Percentiles rank a stretch among this genome's conserved stretches.
Evolutionary conservation across 2,113 vertebrate genomes (phyloP).

Genomic region (Gorsachius goisagi): DNA sequence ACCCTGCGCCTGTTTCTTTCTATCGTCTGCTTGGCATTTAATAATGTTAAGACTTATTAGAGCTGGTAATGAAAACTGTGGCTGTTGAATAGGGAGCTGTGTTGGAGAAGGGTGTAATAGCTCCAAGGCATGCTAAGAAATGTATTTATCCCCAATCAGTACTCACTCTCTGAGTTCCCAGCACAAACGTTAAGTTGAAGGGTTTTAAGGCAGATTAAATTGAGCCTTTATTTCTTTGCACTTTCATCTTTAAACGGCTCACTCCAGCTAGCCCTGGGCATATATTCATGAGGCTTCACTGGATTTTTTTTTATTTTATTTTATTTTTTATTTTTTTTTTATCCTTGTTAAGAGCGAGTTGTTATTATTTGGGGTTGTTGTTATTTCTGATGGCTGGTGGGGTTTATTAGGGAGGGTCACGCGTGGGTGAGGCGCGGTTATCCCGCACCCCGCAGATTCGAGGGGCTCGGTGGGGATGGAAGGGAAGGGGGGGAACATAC

Average conservation of each 20-base stretch:
- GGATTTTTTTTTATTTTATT: not conserved
- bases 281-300: constrained; percentile 85
- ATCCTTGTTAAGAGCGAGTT: constrained; percentile 79
- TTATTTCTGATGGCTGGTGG: constrained; percentile 72
- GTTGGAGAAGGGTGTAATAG: constrained; percentile 93
- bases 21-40: constrained; percentile 91
- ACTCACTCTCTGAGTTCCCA: constrained; percentile 90
- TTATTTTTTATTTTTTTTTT: not conserved
- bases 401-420: constrained; percentile 38
- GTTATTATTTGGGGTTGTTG: constrained; percentile 64
- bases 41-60: constrained; percentile 99
- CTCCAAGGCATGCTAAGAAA: constrained; percentile 92
- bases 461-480: not conserved
- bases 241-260: constrained; percentile 99
- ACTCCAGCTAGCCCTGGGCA: constrained; percentile 90
- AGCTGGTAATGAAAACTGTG: constrained; percentile 90
- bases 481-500: too few relatives aligned
- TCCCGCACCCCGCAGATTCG: not conserved
- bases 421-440: not conserved
- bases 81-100: constrained; percentile 88
- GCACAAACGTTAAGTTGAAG: constrained; percentile 94
- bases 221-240: constrained; percentile 97
- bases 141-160: constrained; percentile 97
- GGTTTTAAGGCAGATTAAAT: constrained; percentile 99
- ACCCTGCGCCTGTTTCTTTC: constrained; percentile 82